Evolutionary conservation across 2,888 invertebrate species (phyloP), one percentile per base, ranked within the genome.

Genomic region (Patella ulyssiponensis): DNA sequence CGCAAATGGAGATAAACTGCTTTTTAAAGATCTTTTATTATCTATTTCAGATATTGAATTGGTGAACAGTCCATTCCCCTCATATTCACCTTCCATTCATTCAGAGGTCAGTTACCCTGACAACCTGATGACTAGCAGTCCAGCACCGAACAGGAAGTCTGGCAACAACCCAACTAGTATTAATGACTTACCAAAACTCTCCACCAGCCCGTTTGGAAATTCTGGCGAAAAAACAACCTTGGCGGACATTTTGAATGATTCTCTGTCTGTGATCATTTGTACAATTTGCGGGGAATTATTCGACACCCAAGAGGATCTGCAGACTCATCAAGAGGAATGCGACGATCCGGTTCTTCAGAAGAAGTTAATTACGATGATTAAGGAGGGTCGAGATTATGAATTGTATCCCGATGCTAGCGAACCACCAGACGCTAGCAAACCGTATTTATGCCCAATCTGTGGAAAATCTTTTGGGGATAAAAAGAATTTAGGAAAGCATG

Each of bases 231-330:
- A 64, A 14, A 11, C 20, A 14, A 70, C 17, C 64, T 23, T 51
- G 69, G 56, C 71, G 11, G 71, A 58, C 44, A 69, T 69, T 27
- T 71, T 71, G 51, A 58, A 69, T 9, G 71, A 74, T 17, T 58
- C 56, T 44, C 20, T 71, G 23, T 51, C 77, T 2, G 20, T 71
- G 14, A 73, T 78, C 5, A 81, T 83, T 75, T 83, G 83, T 69
- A 77, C 79, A 44, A 79, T 83, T 71, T 84, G 84, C 77, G 82
- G 83, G 2, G 84, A 84, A 75, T 80, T 83, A 23, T 84, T 83
- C 77, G 77, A 77, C 53, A 77, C 74, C 58, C 76, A 75, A 56
- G 69, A 71, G 15, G 78, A 82, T 33, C 71, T 83, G 15, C 56
- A 74, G 15, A 74, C 75, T 73, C 84, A 84, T 73, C 73, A 74